Conservation (phyloP, 2,113 vertebrate species). For the Anguilla rostrata region DNA sequence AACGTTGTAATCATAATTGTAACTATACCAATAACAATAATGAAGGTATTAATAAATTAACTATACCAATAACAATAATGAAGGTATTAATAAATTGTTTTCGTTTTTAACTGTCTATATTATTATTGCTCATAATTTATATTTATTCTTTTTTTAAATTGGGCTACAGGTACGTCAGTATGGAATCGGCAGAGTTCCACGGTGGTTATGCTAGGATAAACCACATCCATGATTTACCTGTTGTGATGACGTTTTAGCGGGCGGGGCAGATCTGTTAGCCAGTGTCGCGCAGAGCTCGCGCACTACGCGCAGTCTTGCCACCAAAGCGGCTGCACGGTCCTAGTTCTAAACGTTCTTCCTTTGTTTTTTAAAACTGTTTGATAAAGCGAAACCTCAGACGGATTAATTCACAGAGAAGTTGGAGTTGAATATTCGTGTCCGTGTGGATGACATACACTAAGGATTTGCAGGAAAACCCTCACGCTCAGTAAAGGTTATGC, state of each 20-base stretch:
- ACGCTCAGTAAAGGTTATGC: neutral
- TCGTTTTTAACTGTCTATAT: too few relatives aligned
- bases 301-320: neutral
- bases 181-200: too few relatives aligned
- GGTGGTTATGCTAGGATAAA: neutral
- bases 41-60: too few relatives aligned
- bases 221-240: constrained; percentile 1
- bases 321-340: neutral
- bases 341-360: neutral
- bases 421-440: neutral
- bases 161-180: neutral
- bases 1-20: too few relatives aligned
- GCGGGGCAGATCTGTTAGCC: neutral
- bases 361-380: neutral
- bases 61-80: too few relatives aligned
- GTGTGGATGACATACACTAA: neutral
- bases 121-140: too few relatives aligned
- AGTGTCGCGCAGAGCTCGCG: too few relatives aligned
- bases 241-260: neutral
- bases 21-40: too few relatives aligned
- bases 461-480: neutral
- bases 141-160: too few relatives aligned
- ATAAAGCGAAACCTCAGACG: neutral
- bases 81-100: too few relatives aligned
- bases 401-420: neutral